phyloP scores from a whole-genome alignment of 2,797 vertebrate genomes.

The Poecilia gillii region DNA sequence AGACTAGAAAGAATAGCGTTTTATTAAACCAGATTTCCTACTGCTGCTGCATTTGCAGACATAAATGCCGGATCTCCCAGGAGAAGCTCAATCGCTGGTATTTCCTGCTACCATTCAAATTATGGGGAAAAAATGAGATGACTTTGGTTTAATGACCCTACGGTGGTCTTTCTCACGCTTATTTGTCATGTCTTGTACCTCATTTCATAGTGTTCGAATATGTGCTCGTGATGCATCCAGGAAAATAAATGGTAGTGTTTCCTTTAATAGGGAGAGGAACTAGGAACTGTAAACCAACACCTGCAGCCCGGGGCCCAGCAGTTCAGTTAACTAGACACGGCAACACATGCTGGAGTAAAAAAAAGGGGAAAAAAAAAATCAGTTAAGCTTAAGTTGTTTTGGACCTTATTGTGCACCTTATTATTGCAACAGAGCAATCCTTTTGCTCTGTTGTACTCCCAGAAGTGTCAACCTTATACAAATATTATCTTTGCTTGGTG shows the following conservation, averaged over 20 bases:
- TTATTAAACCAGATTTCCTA: slow-evolving; percentile 74
- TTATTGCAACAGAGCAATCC: no score
- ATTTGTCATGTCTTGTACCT: background rate
- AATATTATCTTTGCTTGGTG: slow-evolving; percentile 1
- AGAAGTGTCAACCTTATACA: background rate
- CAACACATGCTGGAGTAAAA: background rate
- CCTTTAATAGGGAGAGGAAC: slow-evolving; percentile 39
- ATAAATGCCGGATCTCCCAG: slow-evolving; percentile 66
- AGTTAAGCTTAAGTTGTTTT: slow-evolving; percentile 2
- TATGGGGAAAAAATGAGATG: slow-evolving; percentile 78
- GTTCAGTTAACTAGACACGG: slow-evolving; percentile 38
- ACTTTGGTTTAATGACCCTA: slow-evolving; percentile 66
- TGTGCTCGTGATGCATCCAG: slow-evolving; percentile 3
- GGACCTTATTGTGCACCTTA: background rate
- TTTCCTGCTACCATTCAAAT: slow-evolving; percentile 76
- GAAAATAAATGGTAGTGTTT: slow-evolving; percentile 16
- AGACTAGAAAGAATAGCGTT: slow-evolving; percentile 37
- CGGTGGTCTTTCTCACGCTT: background rate
- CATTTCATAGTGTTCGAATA: background rate
- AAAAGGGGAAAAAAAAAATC: slow-evolving; percentile 4
- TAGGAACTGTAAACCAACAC: slow-evolving; percentile 32
- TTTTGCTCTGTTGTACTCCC: background rate
- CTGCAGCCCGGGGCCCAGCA: slow-evolving; percentile 28
- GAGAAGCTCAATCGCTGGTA: slow-evolving; percentile 57
- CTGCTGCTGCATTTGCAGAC: slow-evolving; percentile 55